Evolutionary conservation across 2,888 invertebrate species (phyloP), one percentile per base, ranked within the genome.

Genomic region (Fragum fragum): DNA sequence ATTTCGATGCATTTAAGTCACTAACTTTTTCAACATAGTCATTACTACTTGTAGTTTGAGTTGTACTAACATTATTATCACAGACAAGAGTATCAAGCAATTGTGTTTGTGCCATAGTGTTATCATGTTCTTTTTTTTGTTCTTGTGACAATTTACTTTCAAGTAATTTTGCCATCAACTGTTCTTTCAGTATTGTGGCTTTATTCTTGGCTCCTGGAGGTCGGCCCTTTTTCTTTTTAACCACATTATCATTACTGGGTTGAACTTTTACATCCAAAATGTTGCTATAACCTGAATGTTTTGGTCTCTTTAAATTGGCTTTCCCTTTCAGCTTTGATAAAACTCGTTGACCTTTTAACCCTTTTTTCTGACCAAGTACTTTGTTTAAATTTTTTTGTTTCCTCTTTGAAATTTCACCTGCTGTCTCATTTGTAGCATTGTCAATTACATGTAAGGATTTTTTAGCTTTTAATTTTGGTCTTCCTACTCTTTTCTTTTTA

Each of bases 151-250:
- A 16, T 29, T 61, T 26, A 16, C 18, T n/a, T 3, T 61, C 32
- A 3, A 32, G 0, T 61, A 28, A 3, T 28, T 57, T 57, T 57
- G 57, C 57, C 23, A 26, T 28, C 26, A 57, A 21, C 21, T 63
- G 63, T 23, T 66, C 66, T 42, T 66, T 66, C 2, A 66, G 23
- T 3, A 66, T 21, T 21, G 66, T 66, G 5, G 66, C 11, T 59
- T 69, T 76, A 39, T 76, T 76, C 57, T 76, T 76, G 11, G 76
- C 76, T 1, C 76, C 76, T 14, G 76, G 76, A 0, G 73, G 78
- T 26, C 73, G 55, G 16, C 73, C 73, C 16, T 18, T 9, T 29
- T 57, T 73, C 42, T 21, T 61, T 52, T 63, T 63, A 42, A 66
- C 47, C 16, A 26, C 11, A 36, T n/a, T 3, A 36, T 3, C 32